A percentile compares a stretch with the other conserved stretches of the same genome.
Evolutionary conservation across 2,888 invertebrate genomes (phyloP).

Genomic region (Toxonevra muliebris): DNA sequence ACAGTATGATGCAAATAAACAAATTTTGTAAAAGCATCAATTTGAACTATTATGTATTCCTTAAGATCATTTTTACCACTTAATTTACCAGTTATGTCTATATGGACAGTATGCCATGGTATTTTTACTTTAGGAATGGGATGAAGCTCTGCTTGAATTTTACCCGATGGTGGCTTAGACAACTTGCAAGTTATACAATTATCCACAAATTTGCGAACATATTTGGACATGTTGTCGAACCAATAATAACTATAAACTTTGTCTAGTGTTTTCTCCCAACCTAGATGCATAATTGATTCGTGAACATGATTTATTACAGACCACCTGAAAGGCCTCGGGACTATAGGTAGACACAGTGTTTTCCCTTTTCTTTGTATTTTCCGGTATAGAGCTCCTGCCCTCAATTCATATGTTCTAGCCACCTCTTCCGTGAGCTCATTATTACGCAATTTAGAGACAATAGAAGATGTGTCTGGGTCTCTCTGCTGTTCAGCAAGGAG

Average conservation of each 20-base stretch:
- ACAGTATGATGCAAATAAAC: conserved; percentile 17
- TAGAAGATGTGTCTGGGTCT: background rate
- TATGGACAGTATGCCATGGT: conserved; percentile 36
- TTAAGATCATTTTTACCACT: conserved; percentile 28
- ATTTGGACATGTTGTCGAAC: conserved; percentile 34
- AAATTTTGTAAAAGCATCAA: conserved; percentile 30
- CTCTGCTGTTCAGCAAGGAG: conserved; percentile 24
- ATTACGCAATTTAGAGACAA: conserved; percentile 18
- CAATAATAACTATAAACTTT: conserved; percentile 36
- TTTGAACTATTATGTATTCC: conserved; percentile 26
- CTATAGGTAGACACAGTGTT: conserved; percentile 35
- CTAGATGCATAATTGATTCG: conserved; percentile 35
- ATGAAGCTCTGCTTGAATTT: conserved; percentile 36
- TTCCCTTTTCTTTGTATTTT: conserved; percentile 36
- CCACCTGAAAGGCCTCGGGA: conserved; percentile 35
- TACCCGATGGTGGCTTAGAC: conserved; percentile 23
- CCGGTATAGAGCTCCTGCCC: conserved; percentile 28
- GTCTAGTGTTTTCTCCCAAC: conserved; percentile 36
- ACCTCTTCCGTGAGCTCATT: conserved; percentile 9
- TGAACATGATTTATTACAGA: conserved; percentile 34
- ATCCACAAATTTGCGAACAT: conserved; percentile 31
- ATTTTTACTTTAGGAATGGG: conserved; percentile 39
- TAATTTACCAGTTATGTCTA: conserved; percentile 31
- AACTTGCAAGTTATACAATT: conserved; percentile 30
- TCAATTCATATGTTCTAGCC: conserved; percentile 24